Evolutionary conservation across 2,113 vertebrate genomes (phyloP).

Genomic region (Ibidorhyncha struthersii): DNA sequence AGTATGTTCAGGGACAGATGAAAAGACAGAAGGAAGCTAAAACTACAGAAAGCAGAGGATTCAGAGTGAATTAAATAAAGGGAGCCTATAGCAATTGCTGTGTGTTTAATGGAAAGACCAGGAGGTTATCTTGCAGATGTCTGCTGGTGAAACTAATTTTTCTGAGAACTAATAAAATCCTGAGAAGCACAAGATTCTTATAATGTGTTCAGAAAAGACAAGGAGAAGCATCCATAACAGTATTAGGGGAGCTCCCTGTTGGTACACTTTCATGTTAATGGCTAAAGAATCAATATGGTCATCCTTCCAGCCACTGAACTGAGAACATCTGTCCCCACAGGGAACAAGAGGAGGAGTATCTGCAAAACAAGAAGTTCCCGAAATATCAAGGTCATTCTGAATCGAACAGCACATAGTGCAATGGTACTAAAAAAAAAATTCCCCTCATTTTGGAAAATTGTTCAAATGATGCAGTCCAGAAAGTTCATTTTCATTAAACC

Average conservation of each 20-base stretch:
- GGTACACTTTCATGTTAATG: background rate
- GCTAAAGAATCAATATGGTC: background rate
- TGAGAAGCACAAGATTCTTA: background rate
- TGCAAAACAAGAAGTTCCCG: background rate
- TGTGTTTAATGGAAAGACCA: background rate
- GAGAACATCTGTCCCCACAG: background rate
- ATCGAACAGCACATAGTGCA: background rate
- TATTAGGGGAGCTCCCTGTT: background rate
- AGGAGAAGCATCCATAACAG: background rate
- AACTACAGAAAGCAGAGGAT: conserved; percentile 13
- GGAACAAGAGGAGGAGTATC: background rate
- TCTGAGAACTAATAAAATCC: background rate
- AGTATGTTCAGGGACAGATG: conserved; percentile 24
- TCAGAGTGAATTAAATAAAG: conserved; percentile 23
- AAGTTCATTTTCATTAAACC: background rate
- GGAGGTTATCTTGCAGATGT: conserved; percentile 6
- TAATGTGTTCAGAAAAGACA: background rate
- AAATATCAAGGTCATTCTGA: background rate
- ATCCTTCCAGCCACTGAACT: background rate
- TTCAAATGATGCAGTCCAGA: background rate
- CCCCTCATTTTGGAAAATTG: background rate
- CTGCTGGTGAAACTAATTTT: background rate
- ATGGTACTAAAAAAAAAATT: background rate
- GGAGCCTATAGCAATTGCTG: background rate
- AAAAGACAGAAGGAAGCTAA: conserved; percentile 31